These are phyloP conservation scores for Rhombomys opimus DNA, from an alignment of 2,113 vertebrate species.

Conservation along the genomic window DNA sequence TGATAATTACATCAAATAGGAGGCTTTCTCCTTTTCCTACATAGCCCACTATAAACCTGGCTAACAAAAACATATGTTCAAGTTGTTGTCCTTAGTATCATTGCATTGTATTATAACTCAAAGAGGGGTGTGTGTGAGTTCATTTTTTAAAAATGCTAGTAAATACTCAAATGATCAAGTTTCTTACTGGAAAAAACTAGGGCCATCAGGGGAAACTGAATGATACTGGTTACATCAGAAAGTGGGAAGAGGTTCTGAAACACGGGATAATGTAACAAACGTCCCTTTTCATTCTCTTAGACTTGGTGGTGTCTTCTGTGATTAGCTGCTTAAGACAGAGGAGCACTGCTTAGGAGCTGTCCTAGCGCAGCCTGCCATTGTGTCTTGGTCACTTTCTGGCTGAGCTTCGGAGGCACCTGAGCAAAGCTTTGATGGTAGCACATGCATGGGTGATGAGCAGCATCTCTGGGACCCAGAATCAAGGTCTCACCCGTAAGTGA, in stretches of 20 bases:
- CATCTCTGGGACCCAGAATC: not conserved
- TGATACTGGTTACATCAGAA: not conserved
- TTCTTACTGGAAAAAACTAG: not conserved
- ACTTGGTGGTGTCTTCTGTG: not conserved
- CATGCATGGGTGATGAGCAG: not conserved
- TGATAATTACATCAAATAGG: not conserved
- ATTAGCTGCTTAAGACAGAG: not conserved
- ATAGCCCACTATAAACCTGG: not conserved
- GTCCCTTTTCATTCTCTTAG: slow-evolving; percentile 3
- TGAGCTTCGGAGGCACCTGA: slow-evolving; percentile 24
- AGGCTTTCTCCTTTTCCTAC: slow-evolving; percentile 11
- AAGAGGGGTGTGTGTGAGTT: not conserved
- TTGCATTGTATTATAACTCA: slow-evolving; percentile 19
- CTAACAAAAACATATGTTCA: not conserved
- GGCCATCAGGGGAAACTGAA: not conserved
- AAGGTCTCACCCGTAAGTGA: not conserved
- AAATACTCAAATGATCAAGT: not conserved
- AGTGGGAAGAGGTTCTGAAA: not conserved
- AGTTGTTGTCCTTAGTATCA: not conserved
- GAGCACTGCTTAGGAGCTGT: not conserved
- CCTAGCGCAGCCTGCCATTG: not conserved
- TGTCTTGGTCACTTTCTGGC: not conserved
- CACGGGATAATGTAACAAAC: not conserved
- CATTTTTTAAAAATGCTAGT: slow-evolving; percentile 27
- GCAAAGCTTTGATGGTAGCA: slow-evolving; percentile 7